Conservation (phyloP, 2,113 vertebrate genomes). For the Nycticryphes semicollaris region DNA sequence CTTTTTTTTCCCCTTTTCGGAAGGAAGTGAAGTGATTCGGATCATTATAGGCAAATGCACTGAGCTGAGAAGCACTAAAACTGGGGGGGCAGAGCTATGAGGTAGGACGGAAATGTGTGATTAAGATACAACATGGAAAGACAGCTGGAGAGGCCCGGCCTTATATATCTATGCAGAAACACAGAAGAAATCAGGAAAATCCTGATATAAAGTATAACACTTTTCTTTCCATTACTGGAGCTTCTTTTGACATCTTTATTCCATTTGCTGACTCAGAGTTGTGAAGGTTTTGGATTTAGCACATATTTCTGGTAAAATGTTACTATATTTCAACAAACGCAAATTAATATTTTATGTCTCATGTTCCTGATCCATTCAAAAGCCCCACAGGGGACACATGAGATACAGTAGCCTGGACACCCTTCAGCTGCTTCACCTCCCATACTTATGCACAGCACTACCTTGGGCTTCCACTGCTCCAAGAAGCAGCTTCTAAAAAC, state of each 20-base stretch:
- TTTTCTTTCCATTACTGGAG: neutral
- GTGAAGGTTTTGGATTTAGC: neutral
- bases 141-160: neutral
- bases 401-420: neutral
- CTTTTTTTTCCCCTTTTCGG: neutral
- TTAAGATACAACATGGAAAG: neutral
- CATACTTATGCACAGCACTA: neutral
- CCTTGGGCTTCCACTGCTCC: rapidly evolving
- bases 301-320: neutral
- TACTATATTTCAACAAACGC: neutral
- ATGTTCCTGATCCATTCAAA: neutral
- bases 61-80: neutral
- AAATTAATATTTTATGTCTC: neutral
- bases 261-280: neutral
- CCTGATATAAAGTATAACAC: neutral
- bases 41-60: conserved; percentile 9
- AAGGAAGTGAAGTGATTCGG: conserved; percentile 33
- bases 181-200: neutral
- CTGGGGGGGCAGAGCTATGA: neutral
- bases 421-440: neutral
- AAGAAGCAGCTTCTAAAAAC: neutral
- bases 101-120: neutral
- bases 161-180: neutral
- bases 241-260: neutral
- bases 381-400: neutral